phyloP scores from a whole-genome alignment of 2,113 vertebrate genomes.

The Saiga tatarica region DNA sequence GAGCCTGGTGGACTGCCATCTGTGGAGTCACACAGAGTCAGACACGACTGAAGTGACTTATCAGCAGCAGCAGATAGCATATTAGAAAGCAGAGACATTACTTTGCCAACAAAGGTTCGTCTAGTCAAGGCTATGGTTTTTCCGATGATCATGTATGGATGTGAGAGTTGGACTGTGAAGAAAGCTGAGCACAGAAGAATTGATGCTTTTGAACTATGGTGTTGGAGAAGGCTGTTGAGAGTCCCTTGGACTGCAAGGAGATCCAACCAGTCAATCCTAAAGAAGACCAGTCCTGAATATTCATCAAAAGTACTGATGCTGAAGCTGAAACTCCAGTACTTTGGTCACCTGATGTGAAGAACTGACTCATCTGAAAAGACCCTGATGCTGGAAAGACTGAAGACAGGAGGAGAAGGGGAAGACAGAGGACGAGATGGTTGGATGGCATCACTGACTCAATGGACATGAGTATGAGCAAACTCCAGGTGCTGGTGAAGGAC shows the following conservation, averaged over 20 bases:
- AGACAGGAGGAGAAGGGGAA: rapidly evolving
- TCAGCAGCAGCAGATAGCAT: no score
- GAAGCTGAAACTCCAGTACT: not conserved
- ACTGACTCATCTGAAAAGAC: not conserved
- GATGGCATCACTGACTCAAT: not conserved
- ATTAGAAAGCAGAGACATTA: no score
- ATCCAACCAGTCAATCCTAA: not conserved
- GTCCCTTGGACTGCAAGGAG: not conserved
- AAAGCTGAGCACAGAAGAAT: not conserved
- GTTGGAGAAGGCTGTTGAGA: not conserved
- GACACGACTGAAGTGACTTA: no score
- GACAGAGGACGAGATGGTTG: not conserved
- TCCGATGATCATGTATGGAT: not conserved
- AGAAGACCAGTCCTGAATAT: not conserved
- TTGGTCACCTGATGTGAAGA: not conserved
- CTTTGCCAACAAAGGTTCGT: no score
- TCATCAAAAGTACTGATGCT: not conserved
- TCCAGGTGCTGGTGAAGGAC: not conserved
- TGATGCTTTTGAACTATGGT: not conserved
- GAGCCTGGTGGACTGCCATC: no score
- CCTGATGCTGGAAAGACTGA: not conserved
- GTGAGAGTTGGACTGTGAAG: not conserved
- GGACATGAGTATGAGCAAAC: not conserved
- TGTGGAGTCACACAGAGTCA: no score
- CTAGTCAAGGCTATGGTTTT: no score